phyloP scores from a whole-genome alignment of 2,888 invertebrate species.

The Galeopsomyia nigrocyanea region DNA sequence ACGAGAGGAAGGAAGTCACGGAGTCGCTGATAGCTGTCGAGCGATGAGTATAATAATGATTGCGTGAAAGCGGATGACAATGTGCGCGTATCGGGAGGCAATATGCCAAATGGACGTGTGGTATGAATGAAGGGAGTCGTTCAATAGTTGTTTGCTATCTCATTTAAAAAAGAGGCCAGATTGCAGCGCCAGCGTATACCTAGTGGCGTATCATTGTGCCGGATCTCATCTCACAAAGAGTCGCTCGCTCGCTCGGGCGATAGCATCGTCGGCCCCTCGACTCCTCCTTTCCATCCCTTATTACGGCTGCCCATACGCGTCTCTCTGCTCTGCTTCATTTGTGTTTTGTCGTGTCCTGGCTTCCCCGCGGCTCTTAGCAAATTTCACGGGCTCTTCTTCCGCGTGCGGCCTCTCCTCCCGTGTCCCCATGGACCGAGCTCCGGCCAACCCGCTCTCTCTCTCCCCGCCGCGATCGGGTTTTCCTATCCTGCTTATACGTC shows the following conservation, averaged over 20 bases:
- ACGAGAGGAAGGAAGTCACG: too few species aligned
- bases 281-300: constrained; percentile 32
- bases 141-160: constrained; percentile 18
- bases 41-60: too few species aligned
- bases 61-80: too few species aligned
- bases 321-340: constrained; percentile 49
- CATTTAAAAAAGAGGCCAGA: constrained; percentile 44
- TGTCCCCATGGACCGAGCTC: not conserved
- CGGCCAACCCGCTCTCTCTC: not conserved
- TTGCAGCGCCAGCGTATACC: constrained; percentile 27
- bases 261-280: constrained; percentile 56
- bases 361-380: constrained; percentile 45
- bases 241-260: constrained; percentile 49
- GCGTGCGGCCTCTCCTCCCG: not conserved
- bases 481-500: too few species aligned
- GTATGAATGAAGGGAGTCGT: constrained; percentile 24
- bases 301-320: too few species aligned
- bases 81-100: not conserved
- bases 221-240: constrained; percentile 62
- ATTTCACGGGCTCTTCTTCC: constrained; percentile 40
- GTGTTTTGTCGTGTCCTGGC: constrained; percentile 49
- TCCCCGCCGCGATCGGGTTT: not conserved
- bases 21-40: too few species aligned
- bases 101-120: constrained; percentile 32
- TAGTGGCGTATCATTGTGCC: constrained; percentile 61